Base-by-base conservation (phyloP, 2,797 vertebrate species). In the Micrastur ruficollis region DNA sequence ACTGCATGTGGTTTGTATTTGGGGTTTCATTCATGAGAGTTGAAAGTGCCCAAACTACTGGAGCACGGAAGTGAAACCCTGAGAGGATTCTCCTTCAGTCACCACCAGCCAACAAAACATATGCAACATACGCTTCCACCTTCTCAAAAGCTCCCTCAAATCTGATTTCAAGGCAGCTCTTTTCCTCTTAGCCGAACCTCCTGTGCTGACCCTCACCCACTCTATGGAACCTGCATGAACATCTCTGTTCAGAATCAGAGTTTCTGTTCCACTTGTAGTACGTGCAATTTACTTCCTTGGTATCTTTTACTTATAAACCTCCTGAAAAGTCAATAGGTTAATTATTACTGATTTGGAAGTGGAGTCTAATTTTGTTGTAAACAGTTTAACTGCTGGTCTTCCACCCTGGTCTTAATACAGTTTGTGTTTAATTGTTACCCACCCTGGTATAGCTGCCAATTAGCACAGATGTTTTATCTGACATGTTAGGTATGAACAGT, bases 1-100 rank as follows among this genome's bases (percentile, higher is more conserved):
- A 75, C 72, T 81, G 52, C 86, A 70, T 94, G 82, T 95, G 93
- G 91, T 93, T 94, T 97, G 75, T 94, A 20, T 97, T 94, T 93
- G 88, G 59, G 66, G 58, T 91, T 96, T 96, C 68, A 76, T 93
- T 95, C 85, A 91, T 40, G 50, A 65, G 56, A 89, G 79, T 83
- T 95, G 72, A 88, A 95, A 95, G 80, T 79, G 62, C 50, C 80
- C 66, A 26, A 84, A 90, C 42, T 95, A 19, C 82, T 86, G 66
- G 73, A 79, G 50, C 44, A 84, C 1, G 12, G 96, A 95, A 96
- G 32, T 81, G 73, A 70, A 95, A 68, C 62, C 52, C 66, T 75
- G 49, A 50, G 80, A 94, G 50, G 62, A 81, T 90, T 80, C 55
- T 93, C 61, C 82, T 86, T 93, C 70, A 86, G 50, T 88, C 55